phyloP scores from a whole-genome alignment of 2,113 vertebrate species.

The Martes martes region DNA sequence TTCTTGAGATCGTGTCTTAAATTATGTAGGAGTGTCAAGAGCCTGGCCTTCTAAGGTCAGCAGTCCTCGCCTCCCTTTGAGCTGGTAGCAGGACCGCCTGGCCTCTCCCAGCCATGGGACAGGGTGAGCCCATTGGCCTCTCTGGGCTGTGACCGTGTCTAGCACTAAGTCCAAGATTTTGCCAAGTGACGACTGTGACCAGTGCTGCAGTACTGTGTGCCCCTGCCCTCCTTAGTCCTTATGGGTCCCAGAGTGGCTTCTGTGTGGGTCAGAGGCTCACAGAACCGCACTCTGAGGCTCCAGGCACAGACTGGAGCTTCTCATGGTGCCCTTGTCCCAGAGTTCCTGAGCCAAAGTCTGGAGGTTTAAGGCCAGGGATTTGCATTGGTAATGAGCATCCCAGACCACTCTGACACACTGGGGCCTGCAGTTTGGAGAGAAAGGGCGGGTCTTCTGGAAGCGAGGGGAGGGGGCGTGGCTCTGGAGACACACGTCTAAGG shows the following conservation, averaged over 20 bases:
- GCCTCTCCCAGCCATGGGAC: background rate
- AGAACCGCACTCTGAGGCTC: accelerated
- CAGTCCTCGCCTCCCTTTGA: background rate
- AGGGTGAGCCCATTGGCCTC: accelerated
- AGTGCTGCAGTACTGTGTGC: accelerated
- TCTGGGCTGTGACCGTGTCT: background rate
- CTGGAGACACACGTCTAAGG: background rate
- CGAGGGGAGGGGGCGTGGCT: background rate
- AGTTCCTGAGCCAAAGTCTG: background rate
- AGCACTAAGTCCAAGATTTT: background rate
- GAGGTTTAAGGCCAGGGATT: background rate
- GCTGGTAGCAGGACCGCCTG: too few species aligned
- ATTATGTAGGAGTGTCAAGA: accelerated
- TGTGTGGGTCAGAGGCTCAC: background rate
- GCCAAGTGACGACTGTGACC: background rate
- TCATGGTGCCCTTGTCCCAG: accelerated
- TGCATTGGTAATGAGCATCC: background rate
- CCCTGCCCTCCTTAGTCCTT: background rate
- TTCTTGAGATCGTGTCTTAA: background rate
- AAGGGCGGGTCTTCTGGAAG: background rate
- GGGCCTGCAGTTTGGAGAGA: background rate
- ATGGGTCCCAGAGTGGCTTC: accelerated
- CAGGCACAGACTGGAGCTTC: background rate
- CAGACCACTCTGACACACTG: background rate
- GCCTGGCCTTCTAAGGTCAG: background rate